Evolutionary conservation across 2,888 invertebrate species (phyloP).

Genomic region (Zaprionus bogoriensis): DNA sequence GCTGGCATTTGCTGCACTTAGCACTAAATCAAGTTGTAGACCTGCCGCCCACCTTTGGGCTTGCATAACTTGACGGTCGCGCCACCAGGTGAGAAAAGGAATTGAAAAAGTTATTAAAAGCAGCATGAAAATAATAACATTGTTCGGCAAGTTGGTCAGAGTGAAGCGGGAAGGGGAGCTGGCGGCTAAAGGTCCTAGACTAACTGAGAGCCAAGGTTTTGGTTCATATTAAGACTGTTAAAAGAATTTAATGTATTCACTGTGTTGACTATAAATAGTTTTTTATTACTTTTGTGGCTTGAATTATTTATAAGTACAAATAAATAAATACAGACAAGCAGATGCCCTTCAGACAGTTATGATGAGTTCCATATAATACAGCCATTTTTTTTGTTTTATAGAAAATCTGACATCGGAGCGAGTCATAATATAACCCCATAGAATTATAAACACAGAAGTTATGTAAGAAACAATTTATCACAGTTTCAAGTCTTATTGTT

Average conservation of each 20-base stretch:
- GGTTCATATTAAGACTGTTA: not conserved
- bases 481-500: too few species aligned
- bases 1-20: not conserved
- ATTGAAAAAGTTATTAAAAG: slow-evolving; percentile 31
- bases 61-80: slow-evolving; percentile 5
- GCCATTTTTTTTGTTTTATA: too few species aligned
- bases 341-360: too few species aligned
- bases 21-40: slow-evolving; percentile 13
- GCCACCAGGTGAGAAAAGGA: slow-evolving; percentile 8
- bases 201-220: not conserved
- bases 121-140: slow-evolving; percentile 54
- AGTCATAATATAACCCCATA: too few species aligned
- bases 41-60: not conserved
- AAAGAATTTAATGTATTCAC: not conserved
- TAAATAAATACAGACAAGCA: too few species aligned
- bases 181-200: too few species aligned
- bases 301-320: too few species aligned
- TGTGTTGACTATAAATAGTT: not conserved
- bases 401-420: too few species aligned
- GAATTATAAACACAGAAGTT: too few species aligned
- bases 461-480: too few species aligned
- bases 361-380: too few species aligned
- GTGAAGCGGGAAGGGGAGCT: not conserved
- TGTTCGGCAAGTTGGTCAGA: slow-evolving; percentile 25
- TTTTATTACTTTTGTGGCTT: too few species aligned